Evolutionary conservation across 2,888 invertebrate genomes (phyloP).

Genomic region (Dioctria rufipes): DNA sequence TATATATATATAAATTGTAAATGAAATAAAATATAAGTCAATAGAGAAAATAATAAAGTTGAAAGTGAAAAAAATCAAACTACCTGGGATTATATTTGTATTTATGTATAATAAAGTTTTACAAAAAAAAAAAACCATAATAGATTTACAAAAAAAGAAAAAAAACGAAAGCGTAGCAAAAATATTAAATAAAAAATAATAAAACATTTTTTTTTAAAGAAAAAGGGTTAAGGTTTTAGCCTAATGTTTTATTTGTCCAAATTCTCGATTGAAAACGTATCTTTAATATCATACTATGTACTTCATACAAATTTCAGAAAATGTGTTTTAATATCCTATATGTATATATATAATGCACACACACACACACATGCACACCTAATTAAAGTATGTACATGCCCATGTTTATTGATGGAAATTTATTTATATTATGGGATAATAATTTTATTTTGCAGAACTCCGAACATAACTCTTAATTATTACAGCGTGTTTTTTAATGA

Average conservation of each 20-base stretch:
- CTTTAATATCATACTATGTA: too few relatives aligned
- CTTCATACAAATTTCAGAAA: too few relatives aligned
- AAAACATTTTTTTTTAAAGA: slow-evolving; percentile 18
- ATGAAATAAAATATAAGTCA: slow-evolving; percentile 42
- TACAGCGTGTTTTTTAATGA: too few relatives aligned
- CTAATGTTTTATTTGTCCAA: slow-evolving; percentile 19
- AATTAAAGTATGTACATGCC: too few relatives aligned
- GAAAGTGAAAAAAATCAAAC: slow-evolving; percentile 27
- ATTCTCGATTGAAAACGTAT: too few relatives aligned
- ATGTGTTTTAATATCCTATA: too few relatives aligned
- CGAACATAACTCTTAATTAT: too few relatives aligned
- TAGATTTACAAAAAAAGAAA: slow-evolving; percentile 37
- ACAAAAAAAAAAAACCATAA: slow-evolving; percentile 25
- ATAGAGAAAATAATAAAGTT: slow-evolving; percentile 47
- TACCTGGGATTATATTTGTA: slow-evolving; percentile 45
- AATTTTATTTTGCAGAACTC: too few relatives aligned
- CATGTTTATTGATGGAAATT: too few relatives aligned
- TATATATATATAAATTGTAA: slow-evolving; percentile 42
- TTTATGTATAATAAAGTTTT: slow-evolving; percentile 15
- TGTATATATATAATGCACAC: too few relatives aligned
- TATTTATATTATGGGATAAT: too few relatives aligned
- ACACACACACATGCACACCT: too few relatives aligned
- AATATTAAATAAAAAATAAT: slow-evolving; percentile 29
- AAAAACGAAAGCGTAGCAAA: slow-evolving; percentile 28
- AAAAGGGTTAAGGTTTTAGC: slow-evolving; percentile 35